Conservation (phyloP, 2,888 invertebrate genomes). For the Nudaria mundana region DNA sequence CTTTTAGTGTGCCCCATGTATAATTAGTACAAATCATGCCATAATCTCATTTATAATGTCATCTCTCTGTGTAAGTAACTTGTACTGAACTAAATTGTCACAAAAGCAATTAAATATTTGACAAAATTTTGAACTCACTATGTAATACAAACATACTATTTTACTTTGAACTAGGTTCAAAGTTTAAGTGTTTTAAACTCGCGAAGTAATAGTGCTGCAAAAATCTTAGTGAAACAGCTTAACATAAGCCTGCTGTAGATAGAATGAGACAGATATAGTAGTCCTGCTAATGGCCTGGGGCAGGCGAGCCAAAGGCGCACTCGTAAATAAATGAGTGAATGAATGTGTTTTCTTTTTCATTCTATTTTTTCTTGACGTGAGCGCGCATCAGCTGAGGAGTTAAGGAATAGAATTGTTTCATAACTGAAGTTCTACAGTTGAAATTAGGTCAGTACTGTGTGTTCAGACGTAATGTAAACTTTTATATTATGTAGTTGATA, state of each 20-base stretch:
- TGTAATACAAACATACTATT: constrained; percentile 36
- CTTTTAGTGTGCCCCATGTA: too few relatives aligned
- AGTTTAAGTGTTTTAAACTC: constrained; percentile 58
- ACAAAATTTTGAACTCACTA: constrained; percentile 24
- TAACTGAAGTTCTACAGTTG: constrained; percentile 31
- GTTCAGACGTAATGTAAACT: constrained; percentile 19
- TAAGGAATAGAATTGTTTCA: constrained; percentile 37
- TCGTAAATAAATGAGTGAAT: constrained; percentile 68
- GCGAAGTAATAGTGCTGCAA: constrained; percentile 47
- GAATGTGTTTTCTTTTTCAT: constrained; percentile 46
- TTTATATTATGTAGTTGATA: constrained; percentile 4
- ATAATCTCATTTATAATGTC: too few relatives aligned
- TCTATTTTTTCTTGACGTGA: constrained; percentile 43
- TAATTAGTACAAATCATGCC: too few relatives aligned
- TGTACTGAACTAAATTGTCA: constrained; percentile 8
- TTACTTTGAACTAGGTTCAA: constrained; percentile 42
- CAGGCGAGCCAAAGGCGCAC: constrained; percentile 58
- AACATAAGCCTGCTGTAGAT: constrained; percentile 37
- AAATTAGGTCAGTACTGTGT: constrained; percentile 39
- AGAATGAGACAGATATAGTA: constrained; percentile 50
- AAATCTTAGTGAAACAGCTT: constrained; percentile 54
- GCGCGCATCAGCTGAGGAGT: constrained; percentile 30
- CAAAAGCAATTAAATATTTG: constrained; percentile 29
- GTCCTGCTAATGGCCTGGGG: constrained; percentile 62
- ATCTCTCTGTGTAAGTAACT: too few relatives aligned